Base-by-base conservation (phyloP, 2,888 invertebrate genomes). In the Gryllus longicercus region DNA sequence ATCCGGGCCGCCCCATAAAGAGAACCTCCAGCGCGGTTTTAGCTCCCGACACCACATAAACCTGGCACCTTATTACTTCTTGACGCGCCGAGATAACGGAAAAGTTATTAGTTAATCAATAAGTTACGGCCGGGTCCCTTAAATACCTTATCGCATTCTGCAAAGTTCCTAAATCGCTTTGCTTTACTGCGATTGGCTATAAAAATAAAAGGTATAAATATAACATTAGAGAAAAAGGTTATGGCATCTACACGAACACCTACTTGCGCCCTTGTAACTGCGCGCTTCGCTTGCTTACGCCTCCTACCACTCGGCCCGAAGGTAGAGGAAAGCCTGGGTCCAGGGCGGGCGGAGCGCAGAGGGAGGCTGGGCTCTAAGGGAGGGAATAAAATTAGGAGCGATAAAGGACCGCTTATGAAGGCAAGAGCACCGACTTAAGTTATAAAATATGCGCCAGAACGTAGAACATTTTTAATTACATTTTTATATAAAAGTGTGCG, bases 361-460 rank as follows among this genome's bases (percentile, higher is more conserved):
- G 49, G 75, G 23, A 51, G 75, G 76, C 11, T 78, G 38, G 75
- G 14, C 14, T 18, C 63, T 51, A 23, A 75, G 75, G 75, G 83
- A 82, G 80, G 82, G 83, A 81, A 80, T 84, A 84, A 82, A 84
- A 84, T 83, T 84, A 82, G 84, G 83, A 81, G 79, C 82, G 82
- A 83, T 83, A 83, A 83, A 83, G 83, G 83, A 84, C 83, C 83
- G 82, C 82, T 83, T 82, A 82, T 84, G 81, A 81, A 77, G 81
- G 80, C 14, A 63, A 63, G 63, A 63, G 63, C 63, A 63, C 16
- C 63, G 83, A 84, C 84, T 84, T 83, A 84, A 83, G 79, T 76
- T 76, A 76, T 77, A 81, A 79, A 79, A 79, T 81, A 77, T 79
- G 76, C 79, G 76, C 79, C 51, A 51, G 51, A 78, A 78, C 51